These are phyloP conservation scores for Pteria penguin DNA, from an alignment of 2,888 invertebrate species.

Conservation along the genomic window DNA sequence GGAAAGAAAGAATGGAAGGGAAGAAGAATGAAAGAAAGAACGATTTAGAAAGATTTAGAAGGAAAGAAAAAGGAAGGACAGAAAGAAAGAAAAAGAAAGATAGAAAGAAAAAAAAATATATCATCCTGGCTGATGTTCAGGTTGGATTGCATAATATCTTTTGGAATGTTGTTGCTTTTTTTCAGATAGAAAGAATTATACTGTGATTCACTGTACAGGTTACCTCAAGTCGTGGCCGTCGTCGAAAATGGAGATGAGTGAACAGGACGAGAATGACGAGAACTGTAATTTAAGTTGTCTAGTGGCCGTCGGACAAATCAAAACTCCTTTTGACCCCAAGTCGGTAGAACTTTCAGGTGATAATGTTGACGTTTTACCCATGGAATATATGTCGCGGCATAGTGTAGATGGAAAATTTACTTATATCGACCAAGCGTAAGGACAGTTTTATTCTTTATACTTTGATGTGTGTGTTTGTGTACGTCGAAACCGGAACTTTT, in stretches of 20 bases:
- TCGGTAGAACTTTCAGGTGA: conserved; percentile 18
- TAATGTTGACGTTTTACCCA: conserved; percentile 73
- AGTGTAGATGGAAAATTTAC: conserved; percentile 94
- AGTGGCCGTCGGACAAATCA: conserved; percentile 90
- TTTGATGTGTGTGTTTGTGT: too few species aligned
- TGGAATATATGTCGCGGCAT: conserved; percentile 89
- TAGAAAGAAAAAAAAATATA: too few species aligned
- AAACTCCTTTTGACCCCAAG: conserved; percentile 28
- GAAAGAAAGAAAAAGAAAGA: too few species aligned
- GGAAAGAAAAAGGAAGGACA: too few species aligned
- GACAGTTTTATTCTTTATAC: too few species aligned
- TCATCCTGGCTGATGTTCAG: too few species aligned
- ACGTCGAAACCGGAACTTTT: too few species aligned
- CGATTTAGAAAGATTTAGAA: too few species aligned
- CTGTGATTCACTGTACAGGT: conserved; percentile 94
- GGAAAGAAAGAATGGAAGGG: too few species aligned
- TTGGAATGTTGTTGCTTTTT: too few species aligned
- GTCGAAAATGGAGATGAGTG: conserved; percentile 87
- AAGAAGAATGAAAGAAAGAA: too few species aligned
- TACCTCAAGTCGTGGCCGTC: conserved; percentile 95
- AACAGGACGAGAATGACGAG: conserved; percentile 84
- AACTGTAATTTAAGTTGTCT: conserved; percentile 90
- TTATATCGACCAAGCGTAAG: conserved; percentile 93
- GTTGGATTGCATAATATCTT: too few species aligned
- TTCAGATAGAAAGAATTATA: conserved; percentile 88